Base-by-base conservation (phyloP, 2,113 vertebrate genomes). In the Saguinus imperator region DNA sequence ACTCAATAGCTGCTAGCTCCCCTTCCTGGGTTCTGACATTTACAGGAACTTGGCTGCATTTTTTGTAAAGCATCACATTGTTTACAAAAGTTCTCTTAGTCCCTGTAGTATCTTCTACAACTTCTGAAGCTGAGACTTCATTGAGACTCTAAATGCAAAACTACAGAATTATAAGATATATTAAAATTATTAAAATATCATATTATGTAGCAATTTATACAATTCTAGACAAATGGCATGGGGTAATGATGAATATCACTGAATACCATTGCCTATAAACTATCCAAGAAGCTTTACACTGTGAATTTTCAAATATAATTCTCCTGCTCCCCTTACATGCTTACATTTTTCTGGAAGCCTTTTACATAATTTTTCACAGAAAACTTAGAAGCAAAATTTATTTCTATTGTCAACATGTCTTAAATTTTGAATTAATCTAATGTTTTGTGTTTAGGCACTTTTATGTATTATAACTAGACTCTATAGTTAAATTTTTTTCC, bases 111-210 rank as follows among this genome's bases (percentile, higher is more conserved):
- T 43, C 57, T 87, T 88, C 77, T 80, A 61, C n/a, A 50, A 61
- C n/a, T 92, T 75, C 6, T 79, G 27, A 94, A 94, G 37, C 13
- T 40, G 37, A 40, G 37, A 66, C 18, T 52, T 58, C 64, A 73
- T 0, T 50, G 25, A 95, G 25, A 86, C 93, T 70, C 72, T 95
- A 84, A 87, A 93, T 55, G 16, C 27, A 93, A 88, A 70, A 68
- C 27, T 79, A 52, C 2, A 91, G 55, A 91, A 86, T 45, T 66
- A 45, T 1, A 58, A 73, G 55, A 7, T 73, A 84, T 32, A 9
- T 81, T 85, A 40, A 88, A 61, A 91, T 92, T 70, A 91, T 18
- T 87, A 40, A 94, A 70, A 16, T 73, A 79, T 64, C 66, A 84
- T 43, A 55, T 55, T 77, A 81, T 45, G n/a, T 8, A 89, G 29